These are phyloP conservation scores for Scomber scombrus DNA, from an alignment of 2,113 vertebrate species.

Conservation along the genomic window DNA sequence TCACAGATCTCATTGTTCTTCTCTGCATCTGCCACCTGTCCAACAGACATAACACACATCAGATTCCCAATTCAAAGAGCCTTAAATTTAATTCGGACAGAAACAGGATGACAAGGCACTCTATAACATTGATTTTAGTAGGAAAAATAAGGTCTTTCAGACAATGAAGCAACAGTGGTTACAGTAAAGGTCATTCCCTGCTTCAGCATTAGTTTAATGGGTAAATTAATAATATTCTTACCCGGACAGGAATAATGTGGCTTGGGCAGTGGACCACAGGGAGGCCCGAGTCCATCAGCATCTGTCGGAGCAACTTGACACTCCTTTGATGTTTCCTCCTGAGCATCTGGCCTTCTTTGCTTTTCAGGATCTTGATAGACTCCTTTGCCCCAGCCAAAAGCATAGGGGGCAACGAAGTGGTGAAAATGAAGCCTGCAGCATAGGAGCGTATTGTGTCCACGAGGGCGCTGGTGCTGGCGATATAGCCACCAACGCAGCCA, in stretches of 20 bases:
- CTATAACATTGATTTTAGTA: too few species aligned
- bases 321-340: constrained; percentile 93
- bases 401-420: constrained; percentile 95
- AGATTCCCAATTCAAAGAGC: not conserved
- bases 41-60: not conserved
- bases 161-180: not conserved
- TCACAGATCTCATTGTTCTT: constrained; percentile 93
- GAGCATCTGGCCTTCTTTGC: constrained; percentile 87
- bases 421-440: constrained; percentile 95
- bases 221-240: constrained; percentile 62
- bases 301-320: constrained; percentile 92
- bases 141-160: not conserved
- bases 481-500: constrained; percentile 93
- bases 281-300: constrained; percentile 93
- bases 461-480: constrained; percentile 89
- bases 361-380: constrained; percentile 89
- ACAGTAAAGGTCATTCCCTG: not conserved
- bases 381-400: constrained; percentile 91
- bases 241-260: constrained; percentile 94
- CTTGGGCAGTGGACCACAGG: constrained; percentile 94
- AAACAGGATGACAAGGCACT: not conserved
- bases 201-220: not conserved
- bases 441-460: constrained; percentile 93
- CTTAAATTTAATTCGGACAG: not conserved
- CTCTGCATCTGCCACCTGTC: constrained; percentile 91